These are phyloP conservation scores for Perdita meconis DNA, from an alignment of 2,888 invertebrate genomes.

Conservation along the genomic window DNA sequence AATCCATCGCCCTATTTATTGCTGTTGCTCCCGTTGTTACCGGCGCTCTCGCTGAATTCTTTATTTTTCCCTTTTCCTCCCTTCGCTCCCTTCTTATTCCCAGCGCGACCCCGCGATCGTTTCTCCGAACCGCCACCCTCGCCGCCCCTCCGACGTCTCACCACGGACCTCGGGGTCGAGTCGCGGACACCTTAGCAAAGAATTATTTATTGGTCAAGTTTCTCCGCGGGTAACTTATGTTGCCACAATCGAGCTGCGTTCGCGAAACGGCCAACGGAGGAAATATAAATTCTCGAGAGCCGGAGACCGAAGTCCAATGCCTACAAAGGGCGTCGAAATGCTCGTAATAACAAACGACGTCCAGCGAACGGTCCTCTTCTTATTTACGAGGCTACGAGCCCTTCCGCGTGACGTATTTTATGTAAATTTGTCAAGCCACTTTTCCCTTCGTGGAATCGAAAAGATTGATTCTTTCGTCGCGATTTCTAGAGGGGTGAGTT, in stretches of 20 bases:
- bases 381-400: constrained; percentile 29
- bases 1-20: constrained; percentile 73
- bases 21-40: constrained; percentile 49
- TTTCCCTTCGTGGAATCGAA: neutral
- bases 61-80: constrained; percentile 19
- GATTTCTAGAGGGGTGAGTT: too few species aligned
- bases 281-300: constrained; percentile 52
- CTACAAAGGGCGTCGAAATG: constrained; percentile 38
- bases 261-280: constrained; percentile 40
- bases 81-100: constrained; percentile 53
- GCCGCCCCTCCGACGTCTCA: constrained; percentile 17
- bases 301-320: constrained; percentile 30
- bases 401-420: constrained; percentile 4
- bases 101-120: constrained; percentile 48
- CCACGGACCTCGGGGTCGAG: constrained; percentile 41
- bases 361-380: neutral
- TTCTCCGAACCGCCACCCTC: constrained; percentile 24
- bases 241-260: constrained; percentile 55
- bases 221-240: constrained; percentile 68
- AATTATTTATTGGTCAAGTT: constrained; percentile 76
- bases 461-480: neutral
- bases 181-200: constrained; percentile 60
- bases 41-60: constrained; percentile 27
- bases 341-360: constrained; percentile 39
- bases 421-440: constrained; percentile 1